phyloP scores from a whole-genome alignment of 2,888 invertebrate species.

The Tiliacea citrago region DNA sequence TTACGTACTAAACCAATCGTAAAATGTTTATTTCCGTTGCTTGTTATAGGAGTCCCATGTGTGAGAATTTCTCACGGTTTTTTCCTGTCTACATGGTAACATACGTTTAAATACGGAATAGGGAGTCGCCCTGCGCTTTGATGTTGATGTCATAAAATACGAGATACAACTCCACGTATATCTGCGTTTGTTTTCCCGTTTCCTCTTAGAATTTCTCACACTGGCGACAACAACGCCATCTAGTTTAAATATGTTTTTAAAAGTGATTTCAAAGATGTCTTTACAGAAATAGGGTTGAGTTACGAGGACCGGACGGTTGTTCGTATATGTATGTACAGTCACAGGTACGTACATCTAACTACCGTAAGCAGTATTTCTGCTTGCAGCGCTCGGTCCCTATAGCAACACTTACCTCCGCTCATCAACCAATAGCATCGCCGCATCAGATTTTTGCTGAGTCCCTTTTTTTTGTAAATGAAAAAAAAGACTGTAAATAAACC shows the following conservation, averaged over 20 bases:
- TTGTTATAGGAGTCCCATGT: slow-evolving; percentile 61
- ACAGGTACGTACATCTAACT: no score
- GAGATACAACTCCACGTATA: slow-evolving; percentile 1
- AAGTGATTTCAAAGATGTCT: not conserved
- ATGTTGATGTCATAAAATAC: slow-evolving; percentile 46
- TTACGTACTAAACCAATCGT: slow-evolving; percentile 61
- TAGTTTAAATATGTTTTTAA: not conserved
- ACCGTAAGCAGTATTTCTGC: no score
- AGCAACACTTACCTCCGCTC: no score
- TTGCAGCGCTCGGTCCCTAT: no score
- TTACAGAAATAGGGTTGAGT: not conserved
- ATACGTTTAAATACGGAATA: slow-evolving; percentile 51
- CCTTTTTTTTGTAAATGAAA: no score
- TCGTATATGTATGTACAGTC: not conserved
- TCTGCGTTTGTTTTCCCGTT: not conserved
- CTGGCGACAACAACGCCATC: not conserved
- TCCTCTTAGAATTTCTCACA: not conserved
- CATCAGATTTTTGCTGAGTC: no score
- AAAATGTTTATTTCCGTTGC: slow-evolving; percentile 65
- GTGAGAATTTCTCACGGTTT: slow-evolving; percentile 42
- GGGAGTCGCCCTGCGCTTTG: slow-evolving; percentile 25
- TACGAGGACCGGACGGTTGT: no score
- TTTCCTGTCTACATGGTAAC: slow-evolving; percentile 49
- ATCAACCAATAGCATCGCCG: no score
- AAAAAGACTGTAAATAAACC: no score